Evolutionary conservation across 2,888 invertebrate genomes (phyloP).

Genomic region (Polydrusus cervinus): DNA sequence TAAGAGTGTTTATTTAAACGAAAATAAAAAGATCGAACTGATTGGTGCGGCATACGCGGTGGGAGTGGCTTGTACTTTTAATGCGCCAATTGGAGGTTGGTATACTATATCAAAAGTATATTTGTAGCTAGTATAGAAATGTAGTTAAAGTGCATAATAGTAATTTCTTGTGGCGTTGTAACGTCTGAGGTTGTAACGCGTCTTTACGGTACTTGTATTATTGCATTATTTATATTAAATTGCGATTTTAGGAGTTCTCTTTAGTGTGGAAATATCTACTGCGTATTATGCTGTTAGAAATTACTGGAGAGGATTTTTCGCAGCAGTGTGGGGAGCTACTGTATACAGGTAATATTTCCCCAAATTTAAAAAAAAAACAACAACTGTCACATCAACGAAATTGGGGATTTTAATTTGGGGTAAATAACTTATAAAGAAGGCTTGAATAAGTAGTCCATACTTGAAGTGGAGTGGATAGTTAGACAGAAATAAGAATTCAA

Average conservation of each 20-base stretch:
- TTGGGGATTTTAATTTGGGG: too few species aligned
- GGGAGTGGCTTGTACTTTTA: conserved; percentile 94
- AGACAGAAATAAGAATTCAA: too few species aligned
- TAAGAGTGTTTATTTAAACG: conserved; percentile 94
- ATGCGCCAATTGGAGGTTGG: conserved; percentile 93
- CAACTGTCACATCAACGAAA: too few species aligned
- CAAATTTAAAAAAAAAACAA: too few species aligned
- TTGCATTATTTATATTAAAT: not conserved
- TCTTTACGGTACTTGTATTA: too few species aligned
- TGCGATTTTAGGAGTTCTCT: conserved; percentile 86
- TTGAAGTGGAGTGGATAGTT: too few species aligned
- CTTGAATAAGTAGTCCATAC: too few species aligned
- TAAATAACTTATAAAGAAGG: too few species aligned
- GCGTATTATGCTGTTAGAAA: conserved; percentile 98
- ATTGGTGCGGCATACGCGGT: conserved; percentile 97
- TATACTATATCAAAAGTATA: conserved; percentile 2
- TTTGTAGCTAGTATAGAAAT: too few species aligned
- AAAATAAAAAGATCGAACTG: conserved; percentile 96
- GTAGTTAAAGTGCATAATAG: too few species aligned
- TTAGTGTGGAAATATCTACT: conserved; percentile 98
- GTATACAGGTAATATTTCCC: conserved; percentile 80
- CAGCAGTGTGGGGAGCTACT: conserved; percentile 96
- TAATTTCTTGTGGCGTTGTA: too few species aligned
- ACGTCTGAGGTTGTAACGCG: too few species aligned
- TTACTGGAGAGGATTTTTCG: conserved; percentile 98